A percentile compares a stretch with the other conserved stretches of the same genome.
Evolutionary conservation across 2,888 invertebrate species (phyloP).

Genomic region (Strigamia transsilvanica): DNA sequence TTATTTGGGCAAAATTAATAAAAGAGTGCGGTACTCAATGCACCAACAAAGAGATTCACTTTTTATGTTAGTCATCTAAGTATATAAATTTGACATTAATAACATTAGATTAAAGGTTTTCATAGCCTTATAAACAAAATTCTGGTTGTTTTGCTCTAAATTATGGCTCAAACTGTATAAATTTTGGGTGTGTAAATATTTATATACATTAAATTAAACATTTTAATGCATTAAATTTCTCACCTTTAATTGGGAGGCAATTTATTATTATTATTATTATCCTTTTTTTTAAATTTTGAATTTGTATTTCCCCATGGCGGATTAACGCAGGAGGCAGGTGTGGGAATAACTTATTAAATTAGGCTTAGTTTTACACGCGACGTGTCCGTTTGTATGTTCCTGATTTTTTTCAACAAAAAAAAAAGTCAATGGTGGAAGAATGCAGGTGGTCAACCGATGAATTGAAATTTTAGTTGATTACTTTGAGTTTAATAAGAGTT

Average conservation of each 20-base stretch:
- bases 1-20: slow-evolving; percentile 5
- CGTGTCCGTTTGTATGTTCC: not conserved
- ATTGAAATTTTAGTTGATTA: too few species aligned
- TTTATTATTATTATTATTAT: not conserved
- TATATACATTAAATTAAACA: not conserved
- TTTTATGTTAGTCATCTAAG: not conserved
- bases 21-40: not conserved
- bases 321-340: not conserved
- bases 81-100: slow-evolving; percentile 2
- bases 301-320: not conserved
- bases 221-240: not conserved
- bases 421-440: too few species aligned
- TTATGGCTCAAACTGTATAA: not conserved
- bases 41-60: not conserved
- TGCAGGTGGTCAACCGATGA: not conserved
- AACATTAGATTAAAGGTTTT: too few species aligned
- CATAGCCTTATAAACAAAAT: not conserved
- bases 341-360: slow-evolving; percentile 1
- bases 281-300: not conserved
- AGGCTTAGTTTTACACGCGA: slow-evolving; percentile 20
- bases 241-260: not conserved
- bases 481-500: not conserved
- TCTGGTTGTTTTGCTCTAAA: not conserved
- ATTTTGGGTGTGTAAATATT: not conserved
- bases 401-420: not conserved